A percentile compares a stretch with the other conserved stretches of the same genome.
These are phyloP conservation scores for Pharmacophagus antenor DNA, from an alignment of 2,888 invertebrate species.

Conservation along the genomic window DNA sequence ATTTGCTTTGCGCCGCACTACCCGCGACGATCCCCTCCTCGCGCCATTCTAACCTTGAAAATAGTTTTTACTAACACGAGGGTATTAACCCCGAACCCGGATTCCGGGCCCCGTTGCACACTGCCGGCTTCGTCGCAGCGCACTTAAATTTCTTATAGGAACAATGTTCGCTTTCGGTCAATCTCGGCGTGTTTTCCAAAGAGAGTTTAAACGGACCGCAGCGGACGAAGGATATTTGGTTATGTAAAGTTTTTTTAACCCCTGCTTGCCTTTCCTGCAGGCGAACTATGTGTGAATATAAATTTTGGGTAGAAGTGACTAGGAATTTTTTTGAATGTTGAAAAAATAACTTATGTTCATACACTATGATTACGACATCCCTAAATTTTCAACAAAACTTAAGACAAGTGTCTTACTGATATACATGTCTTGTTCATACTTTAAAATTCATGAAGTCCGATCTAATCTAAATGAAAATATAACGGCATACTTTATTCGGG, in stretches of 20 bases:
- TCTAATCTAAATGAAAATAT: too few species aligned
- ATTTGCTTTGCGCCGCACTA: conserved; percentile 64
- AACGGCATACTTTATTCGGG: too few species aligned
- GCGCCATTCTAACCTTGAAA: conserved; percentile 77
- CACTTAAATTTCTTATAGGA: conserved; percentile 59
- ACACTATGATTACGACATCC: too few species aligned
- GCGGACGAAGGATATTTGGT: conserved; percentile 75
- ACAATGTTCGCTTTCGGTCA: conserved; percentile 39
- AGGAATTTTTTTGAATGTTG: too few species aligned
- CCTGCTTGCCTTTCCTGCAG: conserved; percentile 68
- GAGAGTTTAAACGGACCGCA: conserved; percentile 64
- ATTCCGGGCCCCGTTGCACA: conserved; percentile 72
- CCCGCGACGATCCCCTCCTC: conserved; percentile 69
- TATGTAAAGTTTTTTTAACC: conserved; percentile 65
- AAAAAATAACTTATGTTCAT: too few species aligned
- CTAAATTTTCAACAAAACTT: too few species aligned
- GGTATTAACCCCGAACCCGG: conserved; percentile 80
- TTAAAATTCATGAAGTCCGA: too few species aligned
- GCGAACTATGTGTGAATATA: conserved; percentile 33
- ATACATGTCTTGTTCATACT: too few species aligned
- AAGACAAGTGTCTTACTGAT: too few species aligned
- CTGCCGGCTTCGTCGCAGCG: conserved; percentile 51
- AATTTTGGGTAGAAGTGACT: conserved; percentile 17
- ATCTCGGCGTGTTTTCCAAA: conserved; percentile 50
- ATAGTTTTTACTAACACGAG: conserved; percentile 79